Evolutionary conservation across 2,113 vertebrate species (phyloP).

Genomic region (Alectura lathami): DNA sequence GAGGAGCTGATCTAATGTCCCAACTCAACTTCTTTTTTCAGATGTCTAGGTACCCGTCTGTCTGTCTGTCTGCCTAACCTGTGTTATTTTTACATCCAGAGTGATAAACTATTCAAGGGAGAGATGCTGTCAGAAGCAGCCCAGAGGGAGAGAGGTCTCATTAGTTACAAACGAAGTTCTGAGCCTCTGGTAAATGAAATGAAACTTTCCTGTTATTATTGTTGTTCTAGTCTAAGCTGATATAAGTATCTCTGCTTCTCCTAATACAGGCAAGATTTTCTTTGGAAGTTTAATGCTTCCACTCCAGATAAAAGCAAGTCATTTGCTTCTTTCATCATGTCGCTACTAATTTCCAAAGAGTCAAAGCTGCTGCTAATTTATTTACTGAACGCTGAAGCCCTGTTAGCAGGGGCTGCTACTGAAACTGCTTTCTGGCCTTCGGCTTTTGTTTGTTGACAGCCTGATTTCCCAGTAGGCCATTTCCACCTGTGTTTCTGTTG

Average conservation of each 20-base stretch:
- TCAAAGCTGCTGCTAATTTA: conserved; percentile 80
- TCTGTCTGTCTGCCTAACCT: conserved; percentile 7
- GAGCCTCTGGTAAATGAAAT: conserved; percentile 77
- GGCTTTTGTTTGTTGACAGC: conserved; percentile 86
- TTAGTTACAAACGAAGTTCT: conserved; percentile 80
- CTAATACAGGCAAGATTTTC: conserved; percentile 58
- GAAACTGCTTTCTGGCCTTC: conserved; percentile 76
- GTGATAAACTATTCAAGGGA: conserved; percentile 41
- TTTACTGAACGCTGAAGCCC: conserved; percentile 80
- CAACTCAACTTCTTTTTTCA: background rate
- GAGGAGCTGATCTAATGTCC: conserved; percentile 13
- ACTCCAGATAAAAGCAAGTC: conserved; percentile 78
- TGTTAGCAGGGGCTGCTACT: conserved; percentile 72
- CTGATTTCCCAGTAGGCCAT: conserved; percentile 84
- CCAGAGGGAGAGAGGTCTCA: conserved; percentile 59
- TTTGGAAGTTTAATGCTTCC: conserved; percentile 64
- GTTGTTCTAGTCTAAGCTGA: conserved; percentile 64
- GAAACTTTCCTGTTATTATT: conserved; percentile 68
- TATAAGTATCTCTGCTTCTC: conserved; percentile 65
- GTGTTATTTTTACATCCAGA: conserved; percentile 19
- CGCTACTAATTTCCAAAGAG: conserved; percentile 81
- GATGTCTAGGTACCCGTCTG: background rate
- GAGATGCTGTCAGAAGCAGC: conserved; percentile 58
- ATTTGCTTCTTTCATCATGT: conserved; percentile 79
- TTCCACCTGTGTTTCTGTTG: conserved; percentile 85